phyloP scores from a whole-genome alignment of 2,888 invertebrate species.

The Lycophotia porphyrea region DNA sequence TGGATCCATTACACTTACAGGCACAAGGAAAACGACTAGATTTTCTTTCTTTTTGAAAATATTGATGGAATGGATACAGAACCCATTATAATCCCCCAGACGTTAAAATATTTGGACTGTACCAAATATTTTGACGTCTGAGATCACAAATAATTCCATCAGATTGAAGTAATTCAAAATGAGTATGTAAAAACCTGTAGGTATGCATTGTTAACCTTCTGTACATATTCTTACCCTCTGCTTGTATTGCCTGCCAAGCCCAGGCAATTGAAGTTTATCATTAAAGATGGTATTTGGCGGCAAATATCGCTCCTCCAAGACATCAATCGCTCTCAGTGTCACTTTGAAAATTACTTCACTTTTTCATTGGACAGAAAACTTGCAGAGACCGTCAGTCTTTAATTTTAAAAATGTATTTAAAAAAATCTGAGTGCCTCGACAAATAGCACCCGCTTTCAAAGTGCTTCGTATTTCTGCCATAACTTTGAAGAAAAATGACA shows the following conservation, averaged over 20 bases:
- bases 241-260: conserved; percentile 28
- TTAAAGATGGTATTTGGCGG: conserved; percentile 44
- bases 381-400: not conserved
- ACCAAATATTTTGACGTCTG: not conserved
- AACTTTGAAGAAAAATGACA: not conserved
- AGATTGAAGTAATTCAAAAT: not conserved
- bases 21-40: not conserved
- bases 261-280: conserved; percentile 38
- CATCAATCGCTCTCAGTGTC: conserved; percentile 32
- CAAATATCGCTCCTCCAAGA: conserved; percentile 36
- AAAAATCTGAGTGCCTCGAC: not conserved
- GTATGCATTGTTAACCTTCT: conserved; percentile 11
- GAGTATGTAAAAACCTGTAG: not conserved
- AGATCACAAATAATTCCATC: not conserved
- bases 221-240: not conserved
- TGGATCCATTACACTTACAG: not conserved
- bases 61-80: not conserved
- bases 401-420: not conserved
- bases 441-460: not conserved
- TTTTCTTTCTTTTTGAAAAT: not conserved
- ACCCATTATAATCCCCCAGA: not conserved
- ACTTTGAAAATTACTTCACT: conserved; percentile 18
- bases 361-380: conserved; percentile 23
- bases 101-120: not conserved
- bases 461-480: not conserved